phyloP scores from a whole-genome alignment of 37 sponge, comb jelly and placozoan species.

The Theonella swinhoei region DNA sequence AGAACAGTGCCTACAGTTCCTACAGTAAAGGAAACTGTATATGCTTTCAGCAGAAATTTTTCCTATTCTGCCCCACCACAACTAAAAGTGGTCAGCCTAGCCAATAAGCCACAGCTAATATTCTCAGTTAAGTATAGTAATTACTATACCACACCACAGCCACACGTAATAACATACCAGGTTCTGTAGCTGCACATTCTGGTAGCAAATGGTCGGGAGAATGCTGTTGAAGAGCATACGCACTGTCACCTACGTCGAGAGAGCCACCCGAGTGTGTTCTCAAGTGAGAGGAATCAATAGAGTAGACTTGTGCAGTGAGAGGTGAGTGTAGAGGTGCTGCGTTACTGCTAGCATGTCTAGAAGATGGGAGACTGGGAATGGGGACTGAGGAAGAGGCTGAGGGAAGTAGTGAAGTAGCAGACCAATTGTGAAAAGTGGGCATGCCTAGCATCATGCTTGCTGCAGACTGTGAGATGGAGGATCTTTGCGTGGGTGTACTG shows the following conservation, averaged over 20 bases:
- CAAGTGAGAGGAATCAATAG: conserved; percentile 33
- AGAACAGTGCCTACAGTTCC: no score
- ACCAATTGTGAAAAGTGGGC: conserved; percentile 51
- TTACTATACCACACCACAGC: no score
- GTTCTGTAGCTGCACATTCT: conserved; percentile 71
- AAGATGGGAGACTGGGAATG: background rate
- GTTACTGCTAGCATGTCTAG: conserved; percentile 38
- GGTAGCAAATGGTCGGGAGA: conserved; percentile 68
- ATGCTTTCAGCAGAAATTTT: no score
- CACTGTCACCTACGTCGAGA: conserved; percentile 43
- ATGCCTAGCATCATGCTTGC: conserved; percentile 48
- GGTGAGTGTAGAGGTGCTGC: conserved; percentile 64
- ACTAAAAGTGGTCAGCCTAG: no score
- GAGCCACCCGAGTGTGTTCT: conserved; percentile 38
- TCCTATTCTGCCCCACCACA: no score
- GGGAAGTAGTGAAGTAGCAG: conserved; percentile 28
- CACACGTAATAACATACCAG: conserved; percentile 40
- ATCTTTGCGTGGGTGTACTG: background rate
- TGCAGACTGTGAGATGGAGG: conserved; percentile 19
- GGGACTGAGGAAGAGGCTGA: conserved; percentile 4
- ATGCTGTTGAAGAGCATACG: conserved; percentile 47
- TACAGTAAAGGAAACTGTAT: no score
- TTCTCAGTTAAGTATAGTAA: no score
- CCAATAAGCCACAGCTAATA: no score
- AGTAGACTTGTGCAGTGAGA: conserved; percentile 68